Percentiles rank a stretch among this genome's conserved stretches.
Conservation (phyloP, 2,113 vertebrate genomes). For the Rhipidura dahli region DNA sequence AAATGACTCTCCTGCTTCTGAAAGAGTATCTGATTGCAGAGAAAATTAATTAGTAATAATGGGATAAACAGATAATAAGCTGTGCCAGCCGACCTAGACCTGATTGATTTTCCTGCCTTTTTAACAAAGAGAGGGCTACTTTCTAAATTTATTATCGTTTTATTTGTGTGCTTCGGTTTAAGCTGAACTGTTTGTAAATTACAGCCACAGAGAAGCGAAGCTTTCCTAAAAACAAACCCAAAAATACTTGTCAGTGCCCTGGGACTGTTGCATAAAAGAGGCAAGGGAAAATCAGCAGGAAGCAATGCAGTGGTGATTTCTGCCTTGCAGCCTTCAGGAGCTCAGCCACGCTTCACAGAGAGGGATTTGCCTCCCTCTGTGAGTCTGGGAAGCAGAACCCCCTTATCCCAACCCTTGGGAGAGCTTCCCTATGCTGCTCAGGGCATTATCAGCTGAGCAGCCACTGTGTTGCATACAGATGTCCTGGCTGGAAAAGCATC, state of each 20-base stretch:
- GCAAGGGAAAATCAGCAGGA: neutral
- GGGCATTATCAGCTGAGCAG: neutral
- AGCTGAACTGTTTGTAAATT: neutral
- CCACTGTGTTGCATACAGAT: neutral
- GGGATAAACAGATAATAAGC: neutral
- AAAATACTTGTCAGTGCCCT: neutral
- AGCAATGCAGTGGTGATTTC: neutral
- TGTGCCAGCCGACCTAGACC: neutral
- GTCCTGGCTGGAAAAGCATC: neutral
- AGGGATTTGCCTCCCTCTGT: neutral
- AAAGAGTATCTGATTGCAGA: neutral
- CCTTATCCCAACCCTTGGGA: neutral
- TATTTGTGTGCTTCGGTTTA: neutral
- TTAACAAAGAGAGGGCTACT: neutral
- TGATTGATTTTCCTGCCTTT: neutral
- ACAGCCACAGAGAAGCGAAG: accelerated
- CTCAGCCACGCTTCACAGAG: neutral
- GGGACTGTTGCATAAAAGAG: neutral
- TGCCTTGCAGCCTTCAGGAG: neutral
- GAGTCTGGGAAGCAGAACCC: neutral
- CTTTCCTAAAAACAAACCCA: neutral
- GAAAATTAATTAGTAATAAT: neutral
- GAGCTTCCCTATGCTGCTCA: neutral
- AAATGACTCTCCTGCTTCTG: neutral
- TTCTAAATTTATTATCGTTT: neutral